These are phyloP conservation scores for Zophobas atratus DNA, from an alignment of 1,140 invertebrate genomes.

Conservation along the genomic window DNA sequence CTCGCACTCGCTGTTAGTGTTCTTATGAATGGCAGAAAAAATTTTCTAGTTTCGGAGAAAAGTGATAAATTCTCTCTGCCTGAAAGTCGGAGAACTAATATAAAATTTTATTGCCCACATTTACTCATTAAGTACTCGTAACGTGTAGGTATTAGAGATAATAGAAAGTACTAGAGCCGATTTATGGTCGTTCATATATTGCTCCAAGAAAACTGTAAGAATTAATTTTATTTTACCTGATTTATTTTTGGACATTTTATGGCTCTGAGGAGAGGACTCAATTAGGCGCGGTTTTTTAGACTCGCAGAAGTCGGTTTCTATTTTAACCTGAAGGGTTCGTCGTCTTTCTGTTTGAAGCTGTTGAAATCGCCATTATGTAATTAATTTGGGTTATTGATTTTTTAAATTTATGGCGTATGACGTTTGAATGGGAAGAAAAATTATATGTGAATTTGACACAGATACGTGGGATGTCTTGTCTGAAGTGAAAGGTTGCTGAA, in stretches of 20 bases:
- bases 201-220: slow-evolving; percentile 12
- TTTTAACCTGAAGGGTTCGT: not conserved
- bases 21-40: not conserved
- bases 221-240: slow-evolving; percentile 14
- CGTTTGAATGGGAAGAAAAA: too few relatives aligned
- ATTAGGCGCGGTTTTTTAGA: not conserved
- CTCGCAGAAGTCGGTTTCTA: not conserved
- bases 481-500: too few relatives aligned
- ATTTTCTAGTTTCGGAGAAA: slow-evolving; percentile 14
- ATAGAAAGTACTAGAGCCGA: slow-evolving; percentile 26
- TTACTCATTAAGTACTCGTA: slow-evolving; percentile 27
- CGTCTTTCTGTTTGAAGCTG: too few relatives aligned
- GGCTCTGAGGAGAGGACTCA: not conserved
- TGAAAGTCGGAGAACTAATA: slow-evolving; percentile 4
- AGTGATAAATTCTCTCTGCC: slow-evolving; percentile 19
- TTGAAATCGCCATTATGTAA: too few relatives aligned
- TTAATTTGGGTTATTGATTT: too few relatives aligned
- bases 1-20: not conserved
- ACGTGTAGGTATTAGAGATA: slow-evolving; percentile 30
- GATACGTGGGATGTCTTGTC: too few relatives aligned
- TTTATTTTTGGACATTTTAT: not conserved
- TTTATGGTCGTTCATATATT: slow-evolving; percentile 27
- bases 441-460: too few relatives aligned
- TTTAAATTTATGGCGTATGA: too few relatives aligned
- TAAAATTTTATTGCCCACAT: slow-evolving; percentile 36